phyloP scores from a whole-genome alignment of 2,113 vertebrate genomes.

The Callorhinus ursinus region DNA sequence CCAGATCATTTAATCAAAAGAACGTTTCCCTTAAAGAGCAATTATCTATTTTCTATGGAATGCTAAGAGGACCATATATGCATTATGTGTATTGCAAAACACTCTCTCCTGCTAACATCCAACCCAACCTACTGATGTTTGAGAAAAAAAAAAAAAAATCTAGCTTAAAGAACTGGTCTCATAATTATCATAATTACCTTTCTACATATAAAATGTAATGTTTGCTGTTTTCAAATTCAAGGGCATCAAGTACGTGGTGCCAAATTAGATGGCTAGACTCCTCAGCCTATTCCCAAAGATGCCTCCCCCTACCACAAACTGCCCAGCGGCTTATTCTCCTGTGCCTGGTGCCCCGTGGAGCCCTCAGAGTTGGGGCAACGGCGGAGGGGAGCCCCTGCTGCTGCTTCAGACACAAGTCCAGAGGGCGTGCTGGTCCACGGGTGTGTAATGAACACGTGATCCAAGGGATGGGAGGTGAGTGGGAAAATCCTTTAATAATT shows the following conservation, averaged over 20 bases:
- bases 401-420: neutral
- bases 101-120: neutral
- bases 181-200: neutral
- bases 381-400: neutral
- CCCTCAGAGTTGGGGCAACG: no score
- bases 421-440: neutral
- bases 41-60: neutral
- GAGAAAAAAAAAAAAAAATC: neutral
- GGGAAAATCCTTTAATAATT: neutral
- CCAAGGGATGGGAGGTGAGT: neutral
- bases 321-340: neutral
- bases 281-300: neutral
- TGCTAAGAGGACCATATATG: neutral
- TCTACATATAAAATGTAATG: neutral
- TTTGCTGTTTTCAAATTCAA: constrained; percentile 5
- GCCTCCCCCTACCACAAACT: neutral
- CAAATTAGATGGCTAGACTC: neutral
- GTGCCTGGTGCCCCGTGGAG: neutral
- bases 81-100: neutral
- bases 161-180: neutral
- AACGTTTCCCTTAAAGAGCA: neutral
- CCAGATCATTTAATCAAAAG: neutral
- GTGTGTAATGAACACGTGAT: neutral
- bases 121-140: neutral
- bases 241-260: neutral